Base-by-base conservation (phyloP, 2,888 invertebrate species). In the Luffia ferchaultella region DNA sequence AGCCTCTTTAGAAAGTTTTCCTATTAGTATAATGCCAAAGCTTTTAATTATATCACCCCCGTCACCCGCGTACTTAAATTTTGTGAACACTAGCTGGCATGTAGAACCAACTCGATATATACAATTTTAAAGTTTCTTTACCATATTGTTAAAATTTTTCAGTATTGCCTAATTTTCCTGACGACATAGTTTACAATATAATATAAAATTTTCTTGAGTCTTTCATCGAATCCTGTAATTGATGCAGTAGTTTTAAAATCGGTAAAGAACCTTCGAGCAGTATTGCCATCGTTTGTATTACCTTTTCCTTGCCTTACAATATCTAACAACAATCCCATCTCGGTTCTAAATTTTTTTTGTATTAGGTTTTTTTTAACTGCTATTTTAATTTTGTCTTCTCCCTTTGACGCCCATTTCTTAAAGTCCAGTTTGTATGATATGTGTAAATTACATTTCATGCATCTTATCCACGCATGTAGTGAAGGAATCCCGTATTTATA, bases 321-420 rank as follows among this genome's bases (percentile, higher is more conserved):
- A 52, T 57, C 54, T 9, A 53, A 54, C 9, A 55, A 53, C n/a
- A 55, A 50, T 9, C 53, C 57, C 63, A 48, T 58, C 52, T 57
- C 16, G 30, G 50, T 41, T 45, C 58, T 53, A 53, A 58, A 57
- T 12, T 46, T 42, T 49, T 30, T 47, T 5, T 48, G 52, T 46
- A 55, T 56, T 19, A 54, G 42, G 18, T 16, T 53, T 50, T 54
- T 55, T 55, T 54, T 53, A 51, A 53, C 20, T 51, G 60, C 59
- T 40, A 54, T 20, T 2, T 48, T 53, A 48, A 48, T 52, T 56
- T 60, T 53, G 20, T 53, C 54, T 55, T 58, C 53, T 16, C 57
- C 57, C 3, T 61, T 58, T 20, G 62, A 61, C 58, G 65, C 64
- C 65, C 65, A 67, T 55, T 62, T 56, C 50, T 60, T 52, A 19